Conservation (phyloP, 1,140 invertebrate genomes). For the Dendrolimus kikuchii region DNA sequence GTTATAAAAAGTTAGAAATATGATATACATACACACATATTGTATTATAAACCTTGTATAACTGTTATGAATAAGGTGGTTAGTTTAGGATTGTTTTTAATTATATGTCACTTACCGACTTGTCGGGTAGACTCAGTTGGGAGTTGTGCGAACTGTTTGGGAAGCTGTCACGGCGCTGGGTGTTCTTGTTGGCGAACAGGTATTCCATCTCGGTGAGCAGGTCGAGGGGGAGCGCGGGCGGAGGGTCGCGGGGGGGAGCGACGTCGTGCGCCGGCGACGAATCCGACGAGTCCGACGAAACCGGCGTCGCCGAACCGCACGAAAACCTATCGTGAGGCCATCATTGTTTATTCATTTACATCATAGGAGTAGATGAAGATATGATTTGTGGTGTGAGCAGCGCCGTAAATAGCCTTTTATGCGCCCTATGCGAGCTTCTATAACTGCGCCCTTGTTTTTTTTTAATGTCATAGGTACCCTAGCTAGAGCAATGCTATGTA, state of each 20-base stretch:
- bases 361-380: too few species aligned
- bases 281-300: constrained; percentile 54
- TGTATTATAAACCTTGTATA: too few species aligned
- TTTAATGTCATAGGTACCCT: too few species aligned
- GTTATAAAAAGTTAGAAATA: too few species aligned
- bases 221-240: constrained; percentile 40
- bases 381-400: too few species aligned
- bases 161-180: constrained; percentile 40
- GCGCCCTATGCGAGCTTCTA: too few species aligned
- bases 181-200: constrained; percentile 36
- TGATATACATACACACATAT: too few species aligned
- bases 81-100: constrained; percentile 6
- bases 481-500: too few species aligned
- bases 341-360: too few species aligned
- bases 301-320: constrained; percentile 53
- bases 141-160: constrained; percentile 37
- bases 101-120: constrained; percentile 37
- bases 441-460: too few species aligned
- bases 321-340: constrained; percentile 32
- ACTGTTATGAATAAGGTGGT: too few species aligned
- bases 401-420: too few species aligned
- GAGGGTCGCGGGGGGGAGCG: constrained; percentile 25
- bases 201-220: constrained; percentile 56
- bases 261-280: constrained; percentile 34
- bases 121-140: constrained; percentile 41